Base-by-base conservation (phyloP, 30 jellyfish, hydroid and myxozoan genomes). In the Morbakka virulenta region DNA sequence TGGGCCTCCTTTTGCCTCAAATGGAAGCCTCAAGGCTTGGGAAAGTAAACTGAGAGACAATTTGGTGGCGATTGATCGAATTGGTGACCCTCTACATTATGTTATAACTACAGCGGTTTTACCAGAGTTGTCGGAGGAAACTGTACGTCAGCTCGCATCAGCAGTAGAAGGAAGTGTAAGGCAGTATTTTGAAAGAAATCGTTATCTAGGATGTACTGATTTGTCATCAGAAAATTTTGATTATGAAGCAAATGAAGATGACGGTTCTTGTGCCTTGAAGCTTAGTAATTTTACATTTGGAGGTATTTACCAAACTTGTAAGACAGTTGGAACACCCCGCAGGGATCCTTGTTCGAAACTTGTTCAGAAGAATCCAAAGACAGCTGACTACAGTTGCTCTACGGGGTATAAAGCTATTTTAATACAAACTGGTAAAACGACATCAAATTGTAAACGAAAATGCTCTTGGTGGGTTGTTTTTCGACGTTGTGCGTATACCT, bases 11-110 rank as follows among this genome's bases (percentile, higher is more conserved):
- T 85, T 65, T 48, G 74, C 80, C 9, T 89, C 95, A 9, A 85
- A 85, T 62, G 75, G 49, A 68, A 72, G 88, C 17, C 28, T 76
- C 64, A 50, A 76, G 35, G 28, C 52, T 52, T 85, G 95, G 95
- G 89, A 74, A 41, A 72, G 53, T 35, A 61, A 21, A 32, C 34
- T 85, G 75, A 48, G 32, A 36, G 71, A 85, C 67, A 75, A 85
- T 41, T 63, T 85, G 30, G 95, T 85, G 52, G 85, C 95, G 11
- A 71, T 85, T 32, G 95, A 85, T 72, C 76, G 95, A 0, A 61
- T 85, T 32, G 95, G 95, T 32, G 95, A 85, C 32, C 95, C 95
- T 14, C 70, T 85, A 36, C 89, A 75, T 33, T 85, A 72, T 62
- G 81, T 76, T 51, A 61, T 85, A 0, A 85, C 89, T 2, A 36